Conservation (phyloP, 1,140 invertebrate genomes). For the Apis cerana region DNA sequence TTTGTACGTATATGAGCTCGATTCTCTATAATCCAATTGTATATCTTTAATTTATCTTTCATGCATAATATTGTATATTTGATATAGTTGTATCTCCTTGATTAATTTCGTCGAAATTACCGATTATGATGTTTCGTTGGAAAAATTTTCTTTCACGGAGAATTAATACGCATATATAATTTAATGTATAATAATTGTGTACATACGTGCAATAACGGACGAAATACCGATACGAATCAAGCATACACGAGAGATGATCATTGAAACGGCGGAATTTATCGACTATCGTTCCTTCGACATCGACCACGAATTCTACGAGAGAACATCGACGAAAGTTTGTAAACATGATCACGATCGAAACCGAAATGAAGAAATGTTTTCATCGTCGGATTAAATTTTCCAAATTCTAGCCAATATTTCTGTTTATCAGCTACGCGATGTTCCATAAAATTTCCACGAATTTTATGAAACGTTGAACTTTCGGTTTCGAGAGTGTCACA, state of each 20-base stretch:
- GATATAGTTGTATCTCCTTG: not conserved
- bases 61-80: not conserved
- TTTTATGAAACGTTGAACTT: not conserved
- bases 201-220: conserved; percentile 34
- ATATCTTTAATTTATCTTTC: not conserved
- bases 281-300: conserved; percentile 16
- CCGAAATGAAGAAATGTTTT: not conserved
- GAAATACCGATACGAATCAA: conserved; percentile 23
- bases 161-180: not conserved
- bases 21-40: conserved; percentile 14
- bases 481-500: not conserved
- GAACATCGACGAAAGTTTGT: not conserved
- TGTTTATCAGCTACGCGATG: not conserved
- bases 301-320: not conserved
- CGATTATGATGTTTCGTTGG: not conserved
- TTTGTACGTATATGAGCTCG: conserved; percentile 1
- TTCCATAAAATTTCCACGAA: not conserved
- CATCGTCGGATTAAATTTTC: too few species aligned
- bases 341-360: not conserved
- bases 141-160: not conserved
- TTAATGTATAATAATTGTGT: conserved; percentile 40
- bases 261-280: not conserved
- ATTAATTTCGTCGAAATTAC: not conserved
- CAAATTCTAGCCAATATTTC: not conserved
- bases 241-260: not conserved